These are phyloP conservation scores for Centropus bengalensis DNA, from an alignment of 2,113 vertebrate species.

Conservation along the genomic window DNA sequence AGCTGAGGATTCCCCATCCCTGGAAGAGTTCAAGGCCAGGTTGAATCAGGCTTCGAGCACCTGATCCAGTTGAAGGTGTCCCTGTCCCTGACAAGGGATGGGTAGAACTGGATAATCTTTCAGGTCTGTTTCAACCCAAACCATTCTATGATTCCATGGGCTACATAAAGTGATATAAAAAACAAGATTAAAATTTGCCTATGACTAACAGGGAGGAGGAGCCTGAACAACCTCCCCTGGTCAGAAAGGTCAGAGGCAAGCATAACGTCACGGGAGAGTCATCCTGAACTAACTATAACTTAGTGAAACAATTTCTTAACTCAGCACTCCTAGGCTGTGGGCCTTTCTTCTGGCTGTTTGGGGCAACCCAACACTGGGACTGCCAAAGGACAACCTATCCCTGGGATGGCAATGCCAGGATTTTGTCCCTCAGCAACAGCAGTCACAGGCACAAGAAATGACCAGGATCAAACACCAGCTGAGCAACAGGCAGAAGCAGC, in stretches of 20 bases:
- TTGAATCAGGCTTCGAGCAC: too few relatives aligned
- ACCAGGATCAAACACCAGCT: neutral
- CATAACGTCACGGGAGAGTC: neutral
- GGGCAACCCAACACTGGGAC: neutral
- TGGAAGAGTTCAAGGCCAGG: too few relatives aligned
- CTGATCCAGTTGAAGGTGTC: too few relatives aligned
- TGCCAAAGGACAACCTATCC: too few relatives aligned
- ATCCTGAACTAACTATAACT: neutral
- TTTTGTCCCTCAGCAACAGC: neutral
- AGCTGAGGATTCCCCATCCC: too few relatives aligned
- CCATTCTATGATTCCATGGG: too few relatives aligned
- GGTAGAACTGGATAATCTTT: too few relatives aligned
- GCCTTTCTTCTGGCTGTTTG: neutral
- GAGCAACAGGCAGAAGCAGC: neutral
- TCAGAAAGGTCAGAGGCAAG: neutral
- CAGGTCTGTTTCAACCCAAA: too few relatives aligned
- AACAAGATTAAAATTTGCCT: neutral
- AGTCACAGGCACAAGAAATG: neutral
- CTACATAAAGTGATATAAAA: neutral
- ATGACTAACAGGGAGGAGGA: rapidly evolving
- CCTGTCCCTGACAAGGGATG: too few relatives aligned
- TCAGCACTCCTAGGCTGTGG: neutral
- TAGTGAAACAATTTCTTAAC: neutral
- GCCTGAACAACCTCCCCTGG: neutral
- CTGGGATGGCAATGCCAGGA: neutral